Conservation (phyloP, 53 echinoderm and acorn worm genomes). For the Stichopus horrens region DNA sequence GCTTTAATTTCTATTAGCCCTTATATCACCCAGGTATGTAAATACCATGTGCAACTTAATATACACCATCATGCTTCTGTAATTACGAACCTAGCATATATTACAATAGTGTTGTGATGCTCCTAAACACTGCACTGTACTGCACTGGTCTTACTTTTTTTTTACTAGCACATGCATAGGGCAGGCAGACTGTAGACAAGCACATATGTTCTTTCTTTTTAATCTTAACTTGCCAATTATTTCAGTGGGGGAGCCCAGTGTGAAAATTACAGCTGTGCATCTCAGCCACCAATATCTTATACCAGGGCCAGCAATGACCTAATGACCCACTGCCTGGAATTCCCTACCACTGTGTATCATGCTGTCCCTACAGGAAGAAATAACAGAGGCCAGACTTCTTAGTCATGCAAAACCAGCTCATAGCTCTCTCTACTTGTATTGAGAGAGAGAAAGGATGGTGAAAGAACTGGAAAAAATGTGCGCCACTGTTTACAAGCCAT, state of each 20-base stretch:
- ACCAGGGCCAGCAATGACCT: slow-evolving; percentile 21
- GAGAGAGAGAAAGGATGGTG: not conserved
- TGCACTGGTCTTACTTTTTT: too few species aligned
- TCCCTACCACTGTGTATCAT: slow-evolving; percentile 23
- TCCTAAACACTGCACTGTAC: too few species aligned
- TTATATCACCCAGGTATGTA: not conserved
- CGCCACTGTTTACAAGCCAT: not conserved
- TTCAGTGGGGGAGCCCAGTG: slow-evolving; percentile 39
- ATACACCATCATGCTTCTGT: not conserved
- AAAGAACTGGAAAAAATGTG: not conserved
- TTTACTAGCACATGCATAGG: not conserved
- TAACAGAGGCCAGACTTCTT: not conserved
- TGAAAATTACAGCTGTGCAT: slow-evolving; percentile 38
- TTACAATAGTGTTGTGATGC: too few species aligned
- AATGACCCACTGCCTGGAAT: slow-evolving; percentile 42
- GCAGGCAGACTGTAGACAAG: not conserved
- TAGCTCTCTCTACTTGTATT: not conserved
- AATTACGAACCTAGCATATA: too few species aligned
- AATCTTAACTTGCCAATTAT: slow-evolving; percentile 40
- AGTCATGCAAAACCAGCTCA: not conserved
- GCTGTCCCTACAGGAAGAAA: slow-evolving; percentile 13
- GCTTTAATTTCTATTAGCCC: not conserved
- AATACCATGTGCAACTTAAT: not conserved
- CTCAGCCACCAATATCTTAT: not conserved
- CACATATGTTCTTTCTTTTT: slow-evolving; percentile 31